A percentile compares a stretch with the other conserved stretches of the same genome.
Conservation (phyloP, 1,140 invertebrate species). For the Drosophila saltans region DNA sequence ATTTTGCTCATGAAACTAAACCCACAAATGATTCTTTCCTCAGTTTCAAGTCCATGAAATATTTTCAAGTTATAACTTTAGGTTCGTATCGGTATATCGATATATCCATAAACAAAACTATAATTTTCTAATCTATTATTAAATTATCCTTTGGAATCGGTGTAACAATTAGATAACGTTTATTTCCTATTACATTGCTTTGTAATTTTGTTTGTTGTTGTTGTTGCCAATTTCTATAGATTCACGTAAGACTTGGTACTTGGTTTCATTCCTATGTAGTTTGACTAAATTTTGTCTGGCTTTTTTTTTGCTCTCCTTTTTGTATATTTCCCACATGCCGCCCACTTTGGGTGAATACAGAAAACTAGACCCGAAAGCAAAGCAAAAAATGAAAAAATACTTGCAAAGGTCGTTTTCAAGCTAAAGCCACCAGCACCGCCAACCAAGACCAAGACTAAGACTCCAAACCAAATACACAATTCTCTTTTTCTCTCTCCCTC, state of each 20-base stretch:
- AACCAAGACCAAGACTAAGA: constrained; percentile 11
- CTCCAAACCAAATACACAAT: constrained; percentile 13
- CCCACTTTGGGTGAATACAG: constrained; percentile 36
- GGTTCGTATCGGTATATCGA: no score
- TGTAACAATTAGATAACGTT: neutral
- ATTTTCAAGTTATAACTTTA: no score
- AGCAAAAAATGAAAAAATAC: constrained; percentile 38
- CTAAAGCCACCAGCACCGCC: constrained; percentile 16
- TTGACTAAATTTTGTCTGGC: neutral
- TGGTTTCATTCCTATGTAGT: neutral
- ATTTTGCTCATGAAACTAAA: neutral
- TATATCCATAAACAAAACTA: no score
- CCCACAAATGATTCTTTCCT: no score
- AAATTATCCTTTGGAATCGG: no score
- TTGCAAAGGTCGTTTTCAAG: constrained; percentile 52
- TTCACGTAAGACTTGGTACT: neutral
- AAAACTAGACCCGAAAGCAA: constrained; percentile 9
- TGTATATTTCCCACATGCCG: constrained; percentile 30
- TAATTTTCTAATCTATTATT: no score
- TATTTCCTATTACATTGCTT: neutral
- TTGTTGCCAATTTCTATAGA: neutral
- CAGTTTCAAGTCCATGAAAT: no score
- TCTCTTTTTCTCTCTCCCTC: constrained; percentile 1
- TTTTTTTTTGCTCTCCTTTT: neutral
- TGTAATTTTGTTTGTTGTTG: no score